Conservation (phyloP, 2,888 invertebrate genomes). For the Lypha dubia region DNA sequence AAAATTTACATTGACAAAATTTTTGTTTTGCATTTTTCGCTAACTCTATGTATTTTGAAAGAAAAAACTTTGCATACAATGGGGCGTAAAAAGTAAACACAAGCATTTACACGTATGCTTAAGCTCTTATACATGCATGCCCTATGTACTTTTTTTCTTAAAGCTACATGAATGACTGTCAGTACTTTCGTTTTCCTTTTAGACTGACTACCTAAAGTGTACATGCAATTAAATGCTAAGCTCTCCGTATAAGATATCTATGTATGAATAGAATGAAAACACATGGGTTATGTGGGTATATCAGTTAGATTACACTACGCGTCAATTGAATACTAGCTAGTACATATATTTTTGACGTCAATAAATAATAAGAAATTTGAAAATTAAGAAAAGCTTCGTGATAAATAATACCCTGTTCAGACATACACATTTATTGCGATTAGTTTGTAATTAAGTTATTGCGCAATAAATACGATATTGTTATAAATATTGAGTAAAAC, state of each 20-base stretch:
- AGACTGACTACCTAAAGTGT: slow-evolving; percentile 28
- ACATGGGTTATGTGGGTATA: background rate
- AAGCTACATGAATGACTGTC: background rate
- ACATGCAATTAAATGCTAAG: slow-evolving; percentile 68
- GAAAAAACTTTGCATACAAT: slow-evolving; percentile 78
- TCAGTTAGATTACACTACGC: background rate
- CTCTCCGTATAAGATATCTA: slow-evolving; percentile 44
- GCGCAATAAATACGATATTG: too few species aligned
- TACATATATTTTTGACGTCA: background rate
- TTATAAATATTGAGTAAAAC: too few species aligned
- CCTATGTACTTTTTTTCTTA: background rate
- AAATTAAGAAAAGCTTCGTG: too few species aligned
- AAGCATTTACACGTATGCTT: slow-evolving; percentile 42
- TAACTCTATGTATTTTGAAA: slow-evolving; percentile 75
- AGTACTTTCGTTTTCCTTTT: slow-evolving; percentile 38
- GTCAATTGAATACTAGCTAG: background rate
- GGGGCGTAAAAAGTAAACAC: slow-evolving; percentile 73
- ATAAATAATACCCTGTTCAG: too few species aligned
- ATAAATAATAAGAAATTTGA: background rate
- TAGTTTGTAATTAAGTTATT: too few species aligned
- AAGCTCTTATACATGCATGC: background rate
- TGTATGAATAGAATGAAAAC: background rate
- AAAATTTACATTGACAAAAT: slow-evolving; percentile 34
- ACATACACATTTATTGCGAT: too few species aligned
- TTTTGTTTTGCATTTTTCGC: slow-evolving; percentile 43